phyloP scores from a whole-genome alignment of 2,888 invertebrate species.

The Tenthredo amoena region DNA sequence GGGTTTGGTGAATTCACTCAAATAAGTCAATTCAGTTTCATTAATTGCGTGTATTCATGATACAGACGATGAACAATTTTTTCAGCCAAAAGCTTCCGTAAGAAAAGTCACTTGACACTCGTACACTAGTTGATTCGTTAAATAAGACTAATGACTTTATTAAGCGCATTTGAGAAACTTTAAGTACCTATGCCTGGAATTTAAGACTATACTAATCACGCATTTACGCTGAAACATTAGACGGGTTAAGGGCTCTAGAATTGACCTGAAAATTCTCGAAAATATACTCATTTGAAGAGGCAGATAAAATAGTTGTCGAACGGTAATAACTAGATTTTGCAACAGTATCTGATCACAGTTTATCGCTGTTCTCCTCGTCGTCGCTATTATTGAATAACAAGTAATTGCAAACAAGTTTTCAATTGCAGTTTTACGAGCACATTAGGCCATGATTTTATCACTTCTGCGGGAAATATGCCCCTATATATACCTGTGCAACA shows the following conservation, averaged over 20 bases:
- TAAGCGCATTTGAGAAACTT: conserved; percentile 32
- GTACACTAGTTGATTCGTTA: conserved; percentile 12
- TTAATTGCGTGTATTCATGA: neutral
- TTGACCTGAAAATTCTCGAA: neutral
- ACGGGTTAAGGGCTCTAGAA: conserved; percentile 1
- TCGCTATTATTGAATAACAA: neutral
- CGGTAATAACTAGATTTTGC: neutral
- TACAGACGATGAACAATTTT: neutral
- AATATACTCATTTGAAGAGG: neutral
- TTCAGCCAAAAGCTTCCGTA: neutral
- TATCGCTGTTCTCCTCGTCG: neutral
- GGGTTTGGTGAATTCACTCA: neutral
- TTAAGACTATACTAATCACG: neutral
- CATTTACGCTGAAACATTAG: conserved; percentile 19
- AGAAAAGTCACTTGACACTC: conserved; percentile 33
- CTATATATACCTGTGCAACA: neutral
- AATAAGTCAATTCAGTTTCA: neutral
- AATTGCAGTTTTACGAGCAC: neutral
- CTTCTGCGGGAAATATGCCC: neutral
- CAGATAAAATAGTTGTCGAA: neutral
- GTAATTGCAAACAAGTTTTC: neutral
- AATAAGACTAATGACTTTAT: conserved; percentile 23
- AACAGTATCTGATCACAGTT: neutral
- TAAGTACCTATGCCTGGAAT: neutral
- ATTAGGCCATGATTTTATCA: neutral